phyloP scores from a whole-genome alignment of 2,888 invertebrate species.

The Zygogramma bicolorata region DNA sequence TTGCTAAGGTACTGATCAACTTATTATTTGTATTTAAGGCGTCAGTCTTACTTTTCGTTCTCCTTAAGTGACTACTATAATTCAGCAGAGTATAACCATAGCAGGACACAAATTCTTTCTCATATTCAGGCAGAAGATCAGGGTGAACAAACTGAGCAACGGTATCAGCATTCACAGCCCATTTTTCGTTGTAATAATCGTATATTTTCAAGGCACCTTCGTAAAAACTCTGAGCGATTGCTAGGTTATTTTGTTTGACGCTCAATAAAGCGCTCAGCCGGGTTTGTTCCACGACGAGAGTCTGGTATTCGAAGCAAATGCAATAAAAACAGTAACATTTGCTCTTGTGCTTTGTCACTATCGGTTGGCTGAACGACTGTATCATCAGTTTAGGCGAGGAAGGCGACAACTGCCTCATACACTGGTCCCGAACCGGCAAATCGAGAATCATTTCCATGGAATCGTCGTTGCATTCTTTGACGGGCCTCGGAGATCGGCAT shows the following conservation, averaged over 20 bases:
- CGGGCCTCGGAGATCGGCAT: background rate
- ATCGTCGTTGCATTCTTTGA: background rate
- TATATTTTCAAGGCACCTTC: constrained; percentile 46
- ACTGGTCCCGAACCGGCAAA: constrained; percentile 32
- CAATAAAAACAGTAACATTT: constrained; percentile 56
- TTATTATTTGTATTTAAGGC: constrained; percentile 46
- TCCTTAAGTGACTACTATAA: constrained; percentile 47
- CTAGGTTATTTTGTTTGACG: constrained; percentile 40
- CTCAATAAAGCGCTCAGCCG: constrained; percentile 52
- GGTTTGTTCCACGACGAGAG: constrained; percentile 47
- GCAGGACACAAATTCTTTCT: constrained; percentile 39
- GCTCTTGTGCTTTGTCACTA: constrained; percentile 47
- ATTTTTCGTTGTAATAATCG: constrained; percentile 38
- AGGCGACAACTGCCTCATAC: constrained; percentile 36
- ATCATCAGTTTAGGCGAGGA: constrained; percentile 49
- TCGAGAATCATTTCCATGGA: constrained; percentile 41
- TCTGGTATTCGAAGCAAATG: constrained; percentile 53
- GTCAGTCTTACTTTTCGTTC: constrained; percentile 34
- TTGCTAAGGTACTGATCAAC: constrained; percentile 42
- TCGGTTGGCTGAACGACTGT: constrained; percentile 48
- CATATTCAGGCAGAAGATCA: constrained; percentile 39
- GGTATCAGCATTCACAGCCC: constrained; percentile 21
- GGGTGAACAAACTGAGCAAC: constrained; percentile 24
- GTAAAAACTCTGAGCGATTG: constrained; percentile 45
- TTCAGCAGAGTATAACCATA: constrained; percentile 48